Evolutionary conservation across 2,888 invertebrate species (phyloP).

Genomic region (Athetis lepigone): DNA sequence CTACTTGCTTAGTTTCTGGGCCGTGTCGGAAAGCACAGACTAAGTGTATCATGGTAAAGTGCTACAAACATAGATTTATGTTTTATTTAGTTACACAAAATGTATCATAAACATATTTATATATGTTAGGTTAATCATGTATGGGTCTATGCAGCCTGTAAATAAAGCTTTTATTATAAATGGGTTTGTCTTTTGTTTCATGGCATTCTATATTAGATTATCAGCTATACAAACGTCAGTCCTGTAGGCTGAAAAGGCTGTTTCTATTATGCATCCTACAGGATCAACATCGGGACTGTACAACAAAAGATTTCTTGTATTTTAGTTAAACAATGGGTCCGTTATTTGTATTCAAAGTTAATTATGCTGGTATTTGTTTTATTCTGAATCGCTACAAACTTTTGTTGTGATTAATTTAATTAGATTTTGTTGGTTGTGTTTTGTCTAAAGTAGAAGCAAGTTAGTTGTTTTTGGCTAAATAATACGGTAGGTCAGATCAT

Average conservation of each 20-base stretch:
- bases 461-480: background rate
- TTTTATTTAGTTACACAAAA: too few relatives aligned
- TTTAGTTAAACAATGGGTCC: constrained; percentile 42
- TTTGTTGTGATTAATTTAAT: constrained; percentile 24
- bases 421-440: constrained; percentile 10
- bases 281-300: constrained; percentile 17
- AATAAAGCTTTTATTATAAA: too few relatives aligned
- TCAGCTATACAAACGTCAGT: constrained; percentile 3
- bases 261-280: constrained; percentile 12
- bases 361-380: constrained; percentile 43
- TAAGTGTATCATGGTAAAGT: too few relatives aligned
- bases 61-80: too few relatives aligned
- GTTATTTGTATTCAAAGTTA: constrained; percentile 40
- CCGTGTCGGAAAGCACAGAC: too few relatives aligned
- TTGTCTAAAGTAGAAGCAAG: background rate
- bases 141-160: too few relatives aligned
- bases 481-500: background rate
- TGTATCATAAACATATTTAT: too few relatives aligned
- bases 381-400: constrained; percentile 20
- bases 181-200: constrained; percentile 31
- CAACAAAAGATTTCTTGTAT: constrained; percentile 43
- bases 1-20: background rate
- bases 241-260: constrained; percentile 1
- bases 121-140: too few relatives aligned
- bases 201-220: constrained; percentile 30